Evolutionary conservation across 2,888 invertebrate genomes (phyloP).

Genomic region (Drosophila neonasuta): DNA sequence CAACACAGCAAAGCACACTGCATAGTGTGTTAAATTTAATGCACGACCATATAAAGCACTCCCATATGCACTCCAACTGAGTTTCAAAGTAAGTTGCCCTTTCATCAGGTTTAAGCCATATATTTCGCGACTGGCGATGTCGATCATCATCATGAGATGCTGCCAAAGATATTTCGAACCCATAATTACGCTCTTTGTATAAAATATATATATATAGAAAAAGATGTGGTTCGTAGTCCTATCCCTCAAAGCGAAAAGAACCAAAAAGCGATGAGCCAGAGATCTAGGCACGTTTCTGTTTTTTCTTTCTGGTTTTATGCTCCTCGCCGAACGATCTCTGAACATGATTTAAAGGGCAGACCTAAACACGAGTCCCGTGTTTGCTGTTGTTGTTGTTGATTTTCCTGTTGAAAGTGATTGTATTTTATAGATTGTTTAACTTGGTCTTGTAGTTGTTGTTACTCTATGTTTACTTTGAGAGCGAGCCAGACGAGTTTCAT

Average conservation of each 20-base stretch:
- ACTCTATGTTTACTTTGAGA: slow-evolving; percentile 45
- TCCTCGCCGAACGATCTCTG: slow-evolving; percentile 39
- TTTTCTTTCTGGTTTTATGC: slow-evolving; percentile 6
- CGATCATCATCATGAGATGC: slow-evolving; percentile 61
- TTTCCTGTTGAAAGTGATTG: slow-evolving; percentile 66
- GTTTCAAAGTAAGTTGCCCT: slow-evolving; percentile 48
- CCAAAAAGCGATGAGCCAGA: slow-evolving; percentile 10
- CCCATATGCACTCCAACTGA: slow-evolving; percentile 42
- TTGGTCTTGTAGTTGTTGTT: slow-evolving; percentile 29
- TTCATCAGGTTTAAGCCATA: slow-evolving; percentile 60
- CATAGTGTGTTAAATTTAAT: slow-evolving; percentile 66
- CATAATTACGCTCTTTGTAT: slow-evolving; percentile 60
- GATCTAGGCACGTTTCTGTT: slow-evolving; percentile 52
- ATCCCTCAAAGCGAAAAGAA: slow-evolving; percentile 24
- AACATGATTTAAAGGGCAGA: slow-evolving; percentile 69
- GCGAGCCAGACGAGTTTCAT: slow-evolving; percentile 26
- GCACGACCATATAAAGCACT: slow-evolving; percentile 57
- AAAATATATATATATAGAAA: slow-evolving; percentile 40
- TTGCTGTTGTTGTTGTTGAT: slow-evolving; percentile 40
- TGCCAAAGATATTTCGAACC: slow-evolving; percentile 62
- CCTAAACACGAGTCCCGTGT: slow-evolving; percentile 9
- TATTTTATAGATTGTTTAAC: slow-evolving; percentile 62
- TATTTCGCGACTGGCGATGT: slow-evolving; percentile 52
- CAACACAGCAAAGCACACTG: slow-evolving; percentile 2
- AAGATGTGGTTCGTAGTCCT: slow-evolving; percentile 18